These are phyloP conservation scores for Cyanoramphus novaezelandiae DNA, from an alignment of 2,113 vertebrate species.

Conservation along the genomic window DNA sequence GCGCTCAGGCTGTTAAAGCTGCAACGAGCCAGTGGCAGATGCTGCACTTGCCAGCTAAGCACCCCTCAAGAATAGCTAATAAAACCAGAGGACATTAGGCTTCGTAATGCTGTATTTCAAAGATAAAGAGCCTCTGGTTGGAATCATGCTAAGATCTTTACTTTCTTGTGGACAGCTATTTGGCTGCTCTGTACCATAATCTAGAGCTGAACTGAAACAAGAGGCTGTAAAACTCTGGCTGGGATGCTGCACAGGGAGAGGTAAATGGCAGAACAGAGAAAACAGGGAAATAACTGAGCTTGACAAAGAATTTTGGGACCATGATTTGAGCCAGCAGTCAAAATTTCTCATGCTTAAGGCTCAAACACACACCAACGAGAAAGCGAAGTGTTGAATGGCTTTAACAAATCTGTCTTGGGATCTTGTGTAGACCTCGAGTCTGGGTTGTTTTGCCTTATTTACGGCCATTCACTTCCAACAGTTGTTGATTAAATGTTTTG, in stretches of 20 bases:
- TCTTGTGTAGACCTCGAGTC: background rate
- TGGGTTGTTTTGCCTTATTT: background rate
- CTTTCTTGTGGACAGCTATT: background rate
- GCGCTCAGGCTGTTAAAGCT: background rate
- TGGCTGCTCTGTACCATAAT: background rate
- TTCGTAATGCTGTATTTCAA: background rate
- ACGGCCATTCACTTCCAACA: background rate
- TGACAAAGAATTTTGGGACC: background rate
- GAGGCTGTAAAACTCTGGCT: background rate
- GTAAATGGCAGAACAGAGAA: background rate
- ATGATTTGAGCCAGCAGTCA: background rate
- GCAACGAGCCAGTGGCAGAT: background rate
- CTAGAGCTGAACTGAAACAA: background rate
- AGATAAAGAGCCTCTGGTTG: background rate
- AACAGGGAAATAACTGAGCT: background rate
- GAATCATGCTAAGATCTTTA: background rate
- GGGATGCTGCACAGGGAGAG: accelerated
- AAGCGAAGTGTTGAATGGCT: background rate
- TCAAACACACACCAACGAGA: background rate
- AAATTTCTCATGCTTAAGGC: slow-evolving; percentile 13
- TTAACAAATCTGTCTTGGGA: background rate
- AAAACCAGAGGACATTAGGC: background rate
- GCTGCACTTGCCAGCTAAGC: slow-evolving; percentile 43
- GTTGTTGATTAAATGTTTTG: background rate
- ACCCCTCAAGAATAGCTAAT: background rate